Evolutionary conservation across 2,888 invertebrate species (phyloP), one percentile per base, ranked within the genome.

Genomic region (Nomada lathburiana): DNA sequence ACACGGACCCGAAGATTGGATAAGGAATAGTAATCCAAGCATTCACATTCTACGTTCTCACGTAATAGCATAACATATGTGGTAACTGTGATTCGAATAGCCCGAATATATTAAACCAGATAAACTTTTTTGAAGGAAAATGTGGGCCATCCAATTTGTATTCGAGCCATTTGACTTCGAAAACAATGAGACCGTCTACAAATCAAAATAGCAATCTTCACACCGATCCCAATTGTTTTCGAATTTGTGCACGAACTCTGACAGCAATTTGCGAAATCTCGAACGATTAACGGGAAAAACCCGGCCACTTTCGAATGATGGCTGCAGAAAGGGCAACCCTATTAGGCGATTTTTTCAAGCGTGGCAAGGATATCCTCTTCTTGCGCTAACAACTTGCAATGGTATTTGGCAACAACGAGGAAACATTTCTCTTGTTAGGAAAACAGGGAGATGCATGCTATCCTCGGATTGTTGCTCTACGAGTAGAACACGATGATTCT

Each of bases 401-500:
- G 36, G 36, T 67, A 55, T n/a, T 7, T n/a, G n/a, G n/a, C 18
- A 68, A 55, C 16, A 63, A 63, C 63, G 23, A n/a, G 20, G 13
- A 29, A 57, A 18, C 18, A 26, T 73, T 65, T 29, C 36, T 16
- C 29, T 67, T 1, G 20, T 4, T 50, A 23, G 57, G 20, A 36
- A 42, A 74, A 60, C 42, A 42, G 11, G 26, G 44, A 60, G 29
- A 69, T 26, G 10, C 23, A 4, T 13, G 18, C 13, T 36, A 18
- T 16, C 23, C 23, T 36, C 36, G 36, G 23, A 57, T 13, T 47
- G 9, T 23, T 74, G 9, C 42, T 36, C 18, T 4, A 2, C 36
- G 42, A 72, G 18, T 53, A 52, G 42, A 72, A 26, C n/a, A 63
- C 52, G 13, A 53, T 26, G 63, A 63, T 72, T 36, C 60, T 68